A percentile compares a stretch with the other conserved stretches of the same genome.
Conservation (phyloP, 2,113 vertebrate genomes). For the Spermophilus dauricus region DNA sequence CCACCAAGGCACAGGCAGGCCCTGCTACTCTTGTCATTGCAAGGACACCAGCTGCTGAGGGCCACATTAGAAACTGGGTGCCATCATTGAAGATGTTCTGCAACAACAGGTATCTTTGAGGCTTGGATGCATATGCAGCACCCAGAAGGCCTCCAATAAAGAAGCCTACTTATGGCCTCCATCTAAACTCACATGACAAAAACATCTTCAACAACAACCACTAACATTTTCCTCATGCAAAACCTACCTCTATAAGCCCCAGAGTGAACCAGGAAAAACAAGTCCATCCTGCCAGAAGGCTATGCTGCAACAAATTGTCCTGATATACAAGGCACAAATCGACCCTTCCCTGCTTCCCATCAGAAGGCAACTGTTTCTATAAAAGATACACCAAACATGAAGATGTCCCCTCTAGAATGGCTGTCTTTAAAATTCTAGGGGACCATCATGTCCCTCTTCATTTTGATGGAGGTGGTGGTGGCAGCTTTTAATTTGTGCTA, state of each 20-base stretch:
- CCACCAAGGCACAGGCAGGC: background rate
- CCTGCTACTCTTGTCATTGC: background rate
- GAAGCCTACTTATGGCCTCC: background rate
- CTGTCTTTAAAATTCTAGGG: background rate
- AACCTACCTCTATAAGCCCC: background rate
- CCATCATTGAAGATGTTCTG: background rate
- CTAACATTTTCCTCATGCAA: background rate
- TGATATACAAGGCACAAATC: background rate
- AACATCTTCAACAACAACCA: background rate
- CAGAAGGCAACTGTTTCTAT: background rate
- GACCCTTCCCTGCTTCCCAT: background rate
- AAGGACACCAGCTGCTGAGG: background rate
- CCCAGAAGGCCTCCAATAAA: background rate
- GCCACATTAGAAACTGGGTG: background rate
- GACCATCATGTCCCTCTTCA: background rate
- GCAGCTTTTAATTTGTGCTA: background rate
- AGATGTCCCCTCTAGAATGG: background rate
- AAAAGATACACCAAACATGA: background rate
- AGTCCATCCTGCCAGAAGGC: background rate
- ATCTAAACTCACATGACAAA: background rate
- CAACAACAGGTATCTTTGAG: accelerated
- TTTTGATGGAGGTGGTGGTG: too few relatives aligned
- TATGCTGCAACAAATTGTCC: background rate
- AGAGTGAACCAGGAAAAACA: background rate
- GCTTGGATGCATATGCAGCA: background rate